Evolutionary conservation across 2,113 vertebrate species (phyloP), one percentile per base, ranked within the genome.

Genomic region (Dipodomys ordii): DNA sequence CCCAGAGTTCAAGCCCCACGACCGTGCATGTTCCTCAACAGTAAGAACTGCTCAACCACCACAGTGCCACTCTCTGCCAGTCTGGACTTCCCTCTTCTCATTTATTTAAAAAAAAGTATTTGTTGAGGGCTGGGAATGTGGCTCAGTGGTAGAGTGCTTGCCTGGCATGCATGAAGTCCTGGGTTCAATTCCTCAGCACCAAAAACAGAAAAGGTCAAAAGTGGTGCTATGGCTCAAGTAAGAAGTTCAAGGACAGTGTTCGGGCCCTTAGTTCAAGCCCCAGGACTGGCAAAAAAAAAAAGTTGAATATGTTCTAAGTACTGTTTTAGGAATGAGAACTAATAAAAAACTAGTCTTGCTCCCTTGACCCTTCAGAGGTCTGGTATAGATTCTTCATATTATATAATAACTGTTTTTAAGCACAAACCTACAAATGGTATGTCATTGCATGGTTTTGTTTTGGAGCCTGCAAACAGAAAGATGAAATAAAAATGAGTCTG

Each of bases 391-490:
- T 23, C 19, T 6, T 83, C 64, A 65, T n/a, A 81, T 76, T 73
- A 32, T 28, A 49, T 65, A 91, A 74, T 23, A 62, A 90, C 89
- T 85, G 49, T 90, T 32, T 83, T 90, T 65, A 84, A 73, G 87
- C 80, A 22, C 32, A 74, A 76, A 39, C 28, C 35, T 44, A 94
- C 46, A 35, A 71, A 8, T 87, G 46, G 30, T 35, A 85, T 19
- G 30, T n/a, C 13, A 27, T 71, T 88, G 28, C 39, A 57, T 27
- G 32, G 25, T 80, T 87, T 85, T 57, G 15, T 83, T 87, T 23
- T 46, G 46, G 79, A 93, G 28, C 9, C 25, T 64, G 30, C 49
- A 53, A 90, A 32, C 44, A 39, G 79, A 83, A 32, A 22, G 81
- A 39, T 32, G 35, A 80, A 44, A 87, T 27, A 13, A 76, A 74